Evolutionary conservation across 2,797 vertebrate genomes (phyloP).

Genomic region (Myripristis murdjan): DNA sequence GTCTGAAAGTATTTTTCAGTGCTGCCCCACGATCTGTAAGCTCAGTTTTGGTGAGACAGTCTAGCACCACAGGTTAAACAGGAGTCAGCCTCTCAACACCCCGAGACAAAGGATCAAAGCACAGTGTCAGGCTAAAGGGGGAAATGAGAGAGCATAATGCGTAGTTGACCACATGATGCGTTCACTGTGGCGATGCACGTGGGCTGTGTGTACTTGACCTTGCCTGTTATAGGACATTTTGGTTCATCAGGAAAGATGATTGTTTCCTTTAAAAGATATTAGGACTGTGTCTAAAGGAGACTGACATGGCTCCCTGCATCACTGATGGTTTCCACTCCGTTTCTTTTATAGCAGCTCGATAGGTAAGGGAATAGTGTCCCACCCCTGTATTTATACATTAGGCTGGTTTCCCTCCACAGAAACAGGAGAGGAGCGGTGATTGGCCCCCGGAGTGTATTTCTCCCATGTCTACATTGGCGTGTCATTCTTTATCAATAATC

Average conservation of each 20-base stretch:
- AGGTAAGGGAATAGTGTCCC: constrained; percentile 75
- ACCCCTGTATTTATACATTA: constrained; percentile 82
- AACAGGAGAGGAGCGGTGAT: constrained; percentile 66
- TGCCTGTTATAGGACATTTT: constrained; percentile 75
- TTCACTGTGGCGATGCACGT: constrained; percentile 50
- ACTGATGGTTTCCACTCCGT: constrained; percentile 84
- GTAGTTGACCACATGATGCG: constrained; percentile 72
- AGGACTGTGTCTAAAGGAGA: constrained; percentile 74
- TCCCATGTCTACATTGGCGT: constrained; percentile 66
- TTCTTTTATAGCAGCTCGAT: constrained; percentile 81
- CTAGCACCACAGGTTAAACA: constrained; percentile 23
- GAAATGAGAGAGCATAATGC: constrained; percentile 49
- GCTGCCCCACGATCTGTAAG: constrained; percentile 6
- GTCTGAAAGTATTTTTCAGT: background rate
- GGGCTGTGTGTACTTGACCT: constrained; percentile 70
- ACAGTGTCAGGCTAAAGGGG: constrained; percentile 8
- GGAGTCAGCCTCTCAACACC: constrained; percentile 52
- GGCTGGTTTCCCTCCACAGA: constrained; percentile 63
- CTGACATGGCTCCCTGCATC: constrained; percentile 80
- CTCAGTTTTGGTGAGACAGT: constrained; percentile 36
- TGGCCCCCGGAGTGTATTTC: constrained; percentile 74
- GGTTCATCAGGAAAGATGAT: constrained; percentile 83
- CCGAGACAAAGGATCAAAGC: constrained; percentile 39
- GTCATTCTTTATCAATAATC: constrained; percentile 87
- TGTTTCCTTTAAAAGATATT: constrained; percentile 82